Conservation (phyloP, 2,888 invertebrate species). For the Diplazon laetatorius region DNA sequence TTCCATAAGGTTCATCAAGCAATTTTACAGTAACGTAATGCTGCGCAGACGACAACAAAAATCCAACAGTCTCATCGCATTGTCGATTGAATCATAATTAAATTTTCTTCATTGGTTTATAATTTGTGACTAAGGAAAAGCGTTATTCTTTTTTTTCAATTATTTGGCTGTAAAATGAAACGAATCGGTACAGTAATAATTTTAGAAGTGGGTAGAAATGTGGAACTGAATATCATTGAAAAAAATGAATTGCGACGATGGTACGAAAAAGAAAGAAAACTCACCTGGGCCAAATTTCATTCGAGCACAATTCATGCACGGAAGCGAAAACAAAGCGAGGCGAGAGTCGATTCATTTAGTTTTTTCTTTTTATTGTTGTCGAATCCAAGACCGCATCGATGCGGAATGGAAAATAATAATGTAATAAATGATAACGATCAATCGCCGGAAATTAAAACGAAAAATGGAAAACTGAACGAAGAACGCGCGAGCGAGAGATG, state of each 20-base stretch:
- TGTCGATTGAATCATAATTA: no score
- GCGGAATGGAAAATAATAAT: constrained; percentile 29
- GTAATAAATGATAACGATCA: no score
- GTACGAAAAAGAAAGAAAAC: constrained; percentile 5
- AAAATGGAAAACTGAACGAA: constrained; percentile 15
- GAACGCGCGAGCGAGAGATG: constrained; percentile 4
- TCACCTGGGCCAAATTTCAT: constrained; percentile 45
- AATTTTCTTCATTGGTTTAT: no score
- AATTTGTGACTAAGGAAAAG: no score
- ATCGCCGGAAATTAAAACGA: no score
- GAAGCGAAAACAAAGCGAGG: constrained; percentile 54
- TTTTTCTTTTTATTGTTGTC: neutral
- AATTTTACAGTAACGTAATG: neutral
- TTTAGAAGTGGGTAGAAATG: no score
- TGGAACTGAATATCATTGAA: neutral
- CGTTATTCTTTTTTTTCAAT: no score
- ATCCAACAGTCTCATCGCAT: neutral
- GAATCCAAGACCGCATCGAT: constrained; percentile 3
- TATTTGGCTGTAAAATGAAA: no score
- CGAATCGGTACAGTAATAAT: neutral
- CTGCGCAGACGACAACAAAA: neutral
- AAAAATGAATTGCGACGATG: neutral
- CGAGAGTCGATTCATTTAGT: constrained; percentile 33
- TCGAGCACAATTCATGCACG: constrained; percentile 32
- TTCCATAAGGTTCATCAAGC: constrained; percentile 16